Base-by-base conservation (phyloP, 2,888 invertebrate species). In the Cerastis rubricosa region DNA sequence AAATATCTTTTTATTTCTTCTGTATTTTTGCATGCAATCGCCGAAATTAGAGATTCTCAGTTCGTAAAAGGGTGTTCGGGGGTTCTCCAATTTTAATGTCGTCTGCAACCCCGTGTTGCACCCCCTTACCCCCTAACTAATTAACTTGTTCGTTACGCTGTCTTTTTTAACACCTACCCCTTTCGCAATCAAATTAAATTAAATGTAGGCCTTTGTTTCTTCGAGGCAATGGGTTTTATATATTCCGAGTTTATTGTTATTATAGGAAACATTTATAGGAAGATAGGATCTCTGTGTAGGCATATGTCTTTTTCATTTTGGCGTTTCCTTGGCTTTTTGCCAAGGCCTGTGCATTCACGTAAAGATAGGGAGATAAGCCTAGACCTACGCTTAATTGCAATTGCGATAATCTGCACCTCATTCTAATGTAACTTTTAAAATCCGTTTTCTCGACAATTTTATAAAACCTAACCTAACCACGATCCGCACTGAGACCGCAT, bases 71-170 rank as follows among this genome's bases (percentile, higher is more conserved):
- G 51, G 72, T 70, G 59, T 63, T 74, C 67, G 57, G 57, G 54
- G 47, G 76, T 67, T 47, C 63, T 75, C 72, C 69, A 75, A 78
- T 81, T 81, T 74, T 73, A 71, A 78, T 74, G 87, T 86, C 84
- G 76, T 69, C 70, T 80, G 78, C 77, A 69, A 71, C 68, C 76
- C 64, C 22, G 47, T 47, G 59, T 12, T 81, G 67, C 72, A 45
- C 43, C 79, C 76, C 75, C 54, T 43, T 51, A 54, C 54, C 64
- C 63, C 35, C 35, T 11, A 76, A 76, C 85, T 86, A 87, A 90
- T 91, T 89, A 88, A 87, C 88, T 87, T 86, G 87, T 89, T 86
- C 89, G 84, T 87, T 83, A 76, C 85, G 76, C 78, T 87, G 84
- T 84, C 86, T 85, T 87, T 88, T 84, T 87, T 80, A 85, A 78